Conservation (phyloP, 2,797 vertebrate species). For the Cynodonichthys magdalenae region DNA sequence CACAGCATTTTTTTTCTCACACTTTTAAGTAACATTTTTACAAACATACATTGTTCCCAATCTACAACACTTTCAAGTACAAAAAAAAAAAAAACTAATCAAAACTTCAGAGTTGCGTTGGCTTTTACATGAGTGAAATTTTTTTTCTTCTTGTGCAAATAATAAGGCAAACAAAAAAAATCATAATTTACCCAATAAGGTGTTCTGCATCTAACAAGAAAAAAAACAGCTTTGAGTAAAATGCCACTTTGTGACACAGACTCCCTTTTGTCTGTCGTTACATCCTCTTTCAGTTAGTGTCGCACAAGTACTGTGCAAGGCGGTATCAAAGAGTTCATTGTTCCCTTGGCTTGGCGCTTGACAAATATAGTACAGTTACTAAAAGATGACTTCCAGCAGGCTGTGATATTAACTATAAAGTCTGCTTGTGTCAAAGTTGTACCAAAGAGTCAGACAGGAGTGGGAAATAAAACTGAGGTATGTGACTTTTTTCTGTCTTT, state of each 20-base stretch:
- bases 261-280: slow-evolving; percentile 24
- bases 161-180: slow-evolving; percentile 6
- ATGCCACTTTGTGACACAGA: slow-evolving; percentile 32
- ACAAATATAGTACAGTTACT: slow-evolving; percentile 45
- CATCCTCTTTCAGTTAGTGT: slow-evolving; percentile 12
- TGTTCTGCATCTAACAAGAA: slow-evolving; percentile 31
- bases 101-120: background rate
- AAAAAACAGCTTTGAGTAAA: slow-evolving; percentile 10
- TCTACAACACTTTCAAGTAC: slow-evolving; percentile 27
- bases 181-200: slow-evolving; percentile 12
- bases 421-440: slow-evolving; percentile 8
- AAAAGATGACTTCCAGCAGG: slow-evolving; percentile 30
- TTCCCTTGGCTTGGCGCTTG: slow-evolving; percentile 64
- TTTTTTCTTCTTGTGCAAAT: slow-evolving; percentile 34
- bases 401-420: slow-evolving; percentile 7
- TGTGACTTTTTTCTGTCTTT: slow-evolving; percentile 14
- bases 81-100: slow-evolving; percentile 12
- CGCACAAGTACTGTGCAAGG: slow-evolving; percentile 32
- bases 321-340: slow-evolving; percentile 58
- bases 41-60: slow-evolving; percentile 11
- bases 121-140: slow-evolving; percentile 5
- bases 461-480: slow-evolving; percentile 23
- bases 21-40: slow-evolving; percentile 27
- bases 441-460: slow-evolving; percentile 1
- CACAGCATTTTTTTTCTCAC: slow-evolving; percentile 34